Evolutionary conservation across 2,797 vertebrate species (phyloP).

Genomic region (Megalops cyprinoides): DNA sequence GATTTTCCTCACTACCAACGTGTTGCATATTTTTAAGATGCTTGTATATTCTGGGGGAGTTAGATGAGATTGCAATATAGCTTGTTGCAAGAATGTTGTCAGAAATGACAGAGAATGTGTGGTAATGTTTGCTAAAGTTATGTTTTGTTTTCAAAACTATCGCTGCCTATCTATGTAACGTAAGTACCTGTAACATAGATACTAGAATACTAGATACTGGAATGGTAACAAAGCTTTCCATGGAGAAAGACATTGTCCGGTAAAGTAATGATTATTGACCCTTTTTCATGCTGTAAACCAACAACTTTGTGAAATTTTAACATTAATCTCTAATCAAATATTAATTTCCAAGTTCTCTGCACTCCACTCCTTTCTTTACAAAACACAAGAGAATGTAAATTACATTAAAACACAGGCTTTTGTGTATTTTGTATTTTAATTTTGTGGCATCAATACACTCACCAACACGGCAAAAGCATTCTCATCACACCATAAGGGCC

Average conservation of each 20-base stretch:
- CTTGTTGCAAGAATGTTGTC: constrained; percentile 1
- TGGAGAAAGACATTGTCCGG: too few species aligned
- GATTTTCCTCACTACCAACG: constrained; percentile 17
- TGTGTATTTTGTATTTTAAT: background rate
- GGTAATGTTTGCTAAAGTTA: background rate
- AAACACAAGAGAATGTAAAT: too few species aligned
- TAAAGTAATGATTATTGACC: too few species aligned
- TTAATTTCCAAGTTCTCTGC: background rate
- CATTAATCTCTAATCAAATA: too few species aligned
- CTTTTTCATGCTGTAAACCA: too few species aligned
- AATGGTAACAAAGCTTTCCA: too few species aligned
- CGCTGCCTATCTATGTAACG: constrained; percentile 1
- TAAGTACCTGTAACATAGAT: too few species aligned
- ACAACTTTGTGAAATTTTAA: too few species aligned
- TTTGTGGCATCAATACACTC: background rate
- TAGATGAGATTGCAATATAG: constrained; percentile 10
- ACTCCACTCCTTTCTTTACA: background rate
- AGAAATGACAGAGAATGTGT: background rate
- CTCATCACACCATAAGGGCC: background rate
- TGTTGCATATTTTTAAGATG: constrained; percentile 10
- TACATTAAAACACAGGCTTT: too few species aligned
- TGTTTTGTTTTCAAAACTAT: background rate
- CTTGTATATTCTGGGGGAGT: constrained; percentile 22
- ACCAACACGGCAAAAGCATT: background rate
- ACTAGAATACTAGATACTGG: too few species aligned